phyloP scores from a whole-genome alignment of 2,113 vertebrate genomes.

The Channa maculata region DNA sequence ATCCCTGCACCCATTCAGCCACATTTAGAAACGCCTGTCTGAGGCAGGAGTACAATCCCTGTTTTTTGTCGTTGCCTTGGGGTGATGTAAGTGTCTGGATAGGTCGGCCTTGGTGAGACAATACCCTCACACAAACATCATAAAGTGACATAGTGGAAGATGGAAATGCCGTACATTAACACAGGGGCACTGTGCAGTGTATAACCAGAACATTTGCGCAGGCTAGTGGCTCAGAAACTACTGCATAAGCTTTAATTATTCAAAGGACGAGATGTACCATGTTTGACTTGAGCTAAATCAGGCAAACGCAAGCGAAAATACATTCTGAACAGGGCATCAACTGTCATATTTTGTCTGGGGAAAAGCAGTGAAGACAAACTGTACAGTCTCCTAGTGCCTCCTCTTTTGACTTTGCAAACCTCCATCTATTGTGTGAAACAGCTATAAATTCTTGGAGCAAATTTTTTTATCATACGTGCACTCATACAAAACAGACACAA shows the following conservation, averaged over 20 bases:
- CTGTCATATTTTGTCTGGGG: background rate
- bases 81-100: constrained; percentile 63
- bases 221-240: background rate
- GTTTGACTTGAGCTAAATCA: too few species aligned
- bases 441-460: background rate
- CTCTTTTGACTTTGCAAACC: background rate
- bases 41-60: constrained; percentile 50
- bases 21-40: constrained; percentile 30
- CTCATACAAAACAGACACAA: too few species aligned
- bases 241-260: too few species aligned
- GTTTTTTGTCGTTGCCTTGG: constrained; percentile 36
- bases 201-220: background rate
- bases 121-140: constrained; percentile 31
- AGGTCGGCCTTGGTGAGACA: constrained; percentile 21
- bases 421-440: constrained; percentile 21
- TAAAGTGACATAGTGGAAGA: constrained; percentile 17
- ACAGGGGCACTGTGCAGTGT: background rate
- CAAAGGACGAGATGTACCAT: too few species aligned
- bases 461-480: background rate
- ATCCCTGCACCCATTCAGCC: constrained; percentile 42
- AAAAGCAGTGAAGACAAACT: constrained; percentile 36
- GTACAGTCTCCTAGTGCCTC: constrained; percentile 31
- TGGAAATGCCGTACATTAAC: constrained; percentile 3
- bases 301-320: too few species aligned
- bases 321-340: background rate